phyloP scores from a whole-genome alignment of 2,888 invertebrate species.

The Polyommatus icarus region DNA sequence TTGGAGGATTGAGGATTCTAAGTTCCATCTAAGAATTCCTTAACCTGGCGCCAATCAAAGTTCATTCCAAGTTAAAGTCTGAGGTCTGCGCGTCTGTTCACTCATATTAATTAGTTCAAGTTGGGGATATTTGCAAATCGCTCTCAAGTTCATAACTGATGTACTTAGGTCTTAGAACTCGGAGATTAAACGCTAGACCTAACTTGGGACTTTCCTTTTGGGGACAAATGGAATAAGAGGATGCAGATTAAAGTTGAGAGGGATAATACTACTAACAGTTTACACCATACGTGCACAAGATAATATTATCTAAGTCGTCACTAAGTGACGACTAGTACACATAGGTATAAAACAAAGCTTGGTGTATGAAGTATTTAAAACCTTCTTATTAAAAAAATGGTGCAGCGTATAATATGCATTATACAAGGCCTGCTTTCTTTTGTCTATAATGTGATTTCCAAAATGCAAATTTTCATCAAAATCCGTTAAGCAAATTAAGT shows the following conservation, averaged over 20 bases:
- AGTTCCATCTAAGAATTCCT: not conserved
- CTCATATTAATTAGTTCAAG: slow-evolving; percentile 8
- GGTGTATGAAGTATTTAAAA: too few species aligned
- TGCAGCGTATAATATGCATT: too few species aligned
- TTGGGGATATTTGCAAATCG: not conserved
- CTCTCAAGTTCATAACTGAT: not conserved
- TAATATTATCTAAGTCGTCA: too few species aligned
- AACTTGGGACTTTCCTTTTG: not conserved
- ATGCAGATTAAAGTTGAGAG: not conserved
- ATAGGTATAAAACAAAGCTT: too few species aligned
- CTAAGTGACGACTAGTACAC: too few species aligned
- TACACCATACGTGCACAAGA: too few species aligned
- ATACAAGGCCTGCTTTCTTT: too few species aligned
- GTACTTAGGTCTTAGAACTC: not conserved
- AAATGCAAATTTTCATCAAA: too few species aligned
- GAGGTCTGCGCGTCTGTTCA: slow-evolving; percentile 1
- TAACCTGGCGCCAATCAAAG: not conserved
- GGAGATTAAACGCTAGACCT: not conserved
- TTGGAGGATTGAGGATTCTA: not conserved
- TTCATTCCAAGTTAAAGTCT: not conserved
- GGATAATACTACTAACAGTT: too few species aligned
- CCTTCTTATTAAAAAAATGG: too few species aligned
- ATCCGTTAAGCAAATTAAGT: too few species aligned
- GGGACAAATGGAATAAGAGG: not conserved
- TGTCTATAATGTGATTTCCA: too few species aligned